A percentile compares a stretch with the other conserved stretches of the same genome.
phyloP scores from a whole-genome alignment of 1,140 invertebrate genomes.

The Meloidogyne exigua region DNA sequence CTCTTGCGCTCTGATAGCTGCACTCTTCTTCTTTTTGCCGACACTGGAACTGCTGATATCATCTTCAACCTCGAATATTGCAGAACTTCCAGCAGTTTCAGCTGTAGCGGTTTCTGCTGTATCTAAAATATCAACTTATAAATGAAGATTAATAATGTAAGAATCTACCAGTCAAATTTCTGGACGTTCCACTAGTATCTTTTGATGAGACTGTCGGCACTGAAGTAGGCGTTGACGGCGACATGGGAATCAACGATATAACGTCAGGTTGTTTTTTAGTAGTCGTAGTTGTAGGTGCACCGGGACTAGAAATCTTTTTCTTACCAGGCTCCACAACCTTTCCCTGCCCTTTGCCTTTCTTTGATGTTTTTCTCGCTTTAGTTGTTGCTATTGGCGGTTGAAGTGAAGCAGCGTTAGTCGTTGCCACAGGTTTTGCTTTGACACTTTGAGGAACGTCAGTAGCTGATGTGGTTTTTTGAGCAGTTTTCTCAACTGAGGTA shows the following conservation, averaged over 20 bases:
- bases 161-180: not conserved
- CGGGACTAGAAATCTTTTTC: not conserved
- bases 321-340: not conserved
- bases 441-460: not conserved
- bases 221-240: not conserved
- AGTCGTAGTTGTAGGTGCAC: not conserved
- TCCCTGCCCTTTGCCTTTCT: not conserved
- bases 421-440: not conserved
- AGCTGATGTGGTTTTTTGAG: not conserved
- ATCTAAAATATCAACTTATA: not conserved
- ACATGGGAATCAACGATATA: not conserved
- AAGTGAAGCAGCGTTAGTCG: not conserved
- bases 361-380: not conserved
- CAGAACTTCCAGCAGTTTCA: not conserved
- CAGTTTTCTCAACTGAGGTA: not conserved
- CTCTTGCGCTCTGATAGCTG: not conserved
- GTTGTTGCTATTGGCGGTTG: not conserved
- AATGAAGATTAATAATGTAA: not conserved
- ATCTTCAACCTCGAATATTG: not conserved
- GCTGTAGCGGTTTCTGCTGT: not conserved
- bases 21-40: not conserved
- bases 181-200: not conserved
- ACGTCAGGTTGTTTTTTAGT: not conserved
- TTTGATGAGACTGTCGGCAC: not conserved
- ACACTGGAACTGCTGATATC: not conserved